phyloP scores from a whole-genome alignment of 2,797 vertebrate genomes.

The Callimico goeldii region DNA sequence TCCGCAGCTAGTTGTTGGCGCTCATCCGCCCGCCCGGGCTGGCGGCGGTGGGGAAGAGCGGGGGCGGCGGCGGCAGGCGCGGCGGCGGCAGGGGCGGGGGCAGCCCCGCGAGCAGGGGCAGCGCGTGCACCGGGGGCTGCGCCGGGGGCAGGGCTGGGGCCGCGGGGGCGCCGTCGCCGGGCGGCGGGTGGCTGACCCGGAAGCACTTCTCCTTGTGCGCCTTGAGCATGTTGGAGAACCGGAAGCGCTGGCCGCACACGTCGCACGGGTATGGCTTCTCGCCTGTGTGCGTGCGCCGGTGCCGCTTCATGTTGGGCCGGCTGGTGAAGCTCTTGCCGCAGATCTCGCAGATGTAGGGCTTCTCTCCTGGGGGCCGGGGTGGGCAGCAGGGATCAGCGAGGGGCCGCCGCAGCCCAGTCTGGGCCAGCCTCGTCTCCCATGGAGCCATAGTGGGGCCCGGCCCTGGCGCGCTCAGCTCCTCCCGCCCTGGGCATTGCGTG shows the following conservation, averaged over 20 bases:
- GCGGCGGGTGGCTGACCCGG: slow-evolving; percentile 90
- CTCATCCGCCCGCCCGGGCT: slow-evolving; percentile 39
- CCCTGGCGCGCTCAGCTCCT: fast-evolving
- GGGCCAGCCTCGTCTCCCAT: fast-evolving
- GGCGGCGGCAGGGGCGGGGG: slow-evolving; percentile 88
- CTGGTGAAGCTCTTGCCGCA: slow-evolving; percentile 99
- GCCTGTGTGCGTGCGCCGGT: slow-evolving; percentile 96
- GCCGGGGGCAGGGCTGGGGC: slow-evolving; percentile 77
- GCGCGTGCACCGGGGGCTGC: slow-evolving; percentile 70
- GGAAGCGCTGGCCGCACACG: slow-evolving; percentile 95
- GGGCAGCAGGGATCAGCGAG: fast-evolving
- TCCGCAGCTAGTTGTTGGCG: slow-evolving; percentile 35
- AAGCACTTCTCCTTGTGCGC: slow-evolving; percentile 97
- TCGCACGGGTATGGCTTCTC: slow-evolving; percentile 97
- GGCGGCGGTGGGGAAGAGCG: background rate
- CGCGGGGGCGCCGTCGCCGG: slow-evolving; percentile 78
- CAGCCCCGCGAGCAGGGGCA: slow-evolving; percentile 89
- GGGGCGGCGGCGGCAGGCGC: slow-evolving; percentile 88
- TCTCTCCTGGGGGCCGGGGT: slow-evolving; percentile 88
- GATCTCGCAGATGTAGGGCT: slow-evolving; percentile 98
- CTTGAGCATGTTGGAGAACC: slow-evolving; percentile 99
- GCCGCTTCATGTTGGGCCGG: slow-evolving; percentile 98
- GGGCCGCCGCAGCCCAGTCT: fast-evolving
- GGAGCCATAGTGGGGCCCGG: background rate
- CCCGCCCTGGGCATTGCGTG: fast-evolving